Percentiles rank a stretch among this genome's conserved stretches.
Conservation (phyloP, 2,797 vertebrate genomes). For the Fundulus diaphanus region DNA sequence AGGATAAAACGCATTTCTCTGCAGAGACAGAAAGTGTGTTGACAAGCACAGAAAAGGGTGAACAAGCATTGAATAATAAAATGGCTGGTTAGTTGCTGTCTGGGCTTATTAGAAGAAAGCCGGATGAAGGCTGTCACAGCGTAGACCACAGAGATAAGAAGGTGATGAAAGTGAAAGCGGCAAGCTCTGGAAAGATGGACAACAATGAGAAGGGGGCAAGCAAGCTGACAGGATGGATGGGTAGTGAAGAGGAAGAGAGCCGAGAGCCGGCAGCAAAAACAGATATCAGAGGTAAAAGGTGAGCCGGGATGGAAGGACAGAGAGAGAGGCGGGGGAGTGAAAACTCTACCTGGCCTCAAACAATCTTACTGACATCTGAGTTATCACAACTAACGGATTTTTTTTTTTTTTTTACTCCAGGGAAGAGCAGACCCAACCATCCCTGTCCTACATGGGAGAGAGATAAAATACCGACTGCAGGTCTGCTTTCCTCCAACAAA, state of each 20-base stretch:
- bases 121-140: slow-evolving; percentile 57
- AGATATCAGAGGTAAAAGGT: slow-evolving; percentile 14
- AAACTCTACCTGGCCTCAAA: slow-evolving; percentile 25
- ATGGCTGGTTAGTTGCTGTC: slow-evolving; percentile 52
- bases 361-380: slow-evolving; percentile 39
- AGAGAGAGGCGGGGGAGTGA: slow-evolving; percentile 14
- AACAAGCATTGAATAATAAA: slow-evolving; percentile 67
- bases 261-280: slow-evolving; percentile 32
- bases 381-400: slow-evolving; percentile 55
- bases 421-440: slow-evolving; percentile 20
- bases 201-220: slow-evolving; percentile 26
- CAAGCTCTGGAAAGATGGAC: slow-evolving; percentile 1
- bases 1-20: slow-evolving; percentile 44
- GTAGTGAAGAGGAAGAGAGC: slow-evolving; percentile 22
- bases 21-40: slow-evolving; percentile 41
- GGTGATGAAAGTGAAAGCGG: slow-evolving; percentile 19
- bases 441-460: slow-evolving; percentile 35
- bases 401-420: slow-evolving; percentile 52
- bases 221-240: slow-evolving; percentile 29
- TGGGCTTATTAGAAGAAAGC: slow-evolving; percentile 45
- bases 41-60: slow-evolving; percentile 55
- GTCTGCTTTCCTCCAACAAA: slow-evolving; percentile 23
- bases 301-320: slow-evolving; percentile 9
- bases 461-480: slow-evolving; percentile 17
- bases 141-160: slow-evolving; percentile 39